Conservation (phyloP, 2,888 invertebrate species). For the Corbicula japonica region DNA sequence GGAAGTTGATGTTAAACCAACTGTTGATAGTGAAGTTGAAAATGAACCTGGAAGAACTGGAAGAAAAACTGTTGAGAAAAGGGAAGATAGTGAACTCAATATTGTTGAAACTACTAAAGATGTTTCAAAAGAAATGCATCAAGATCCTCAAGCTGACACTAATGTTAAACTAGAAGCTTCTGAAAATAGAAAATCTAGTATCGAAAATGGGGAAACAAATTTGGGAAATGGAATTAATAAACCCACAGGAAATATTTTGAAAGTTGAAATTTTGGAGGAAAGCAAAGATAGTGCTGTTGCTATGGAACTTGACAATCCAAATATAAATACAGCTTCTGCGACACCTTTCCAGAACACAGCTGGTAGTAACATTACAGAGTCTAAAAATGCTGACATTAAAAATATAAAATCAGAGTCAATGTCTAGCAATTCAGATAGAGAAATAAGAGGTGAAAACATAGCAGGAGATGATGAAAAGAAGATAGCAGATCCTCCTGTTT, state of each 20-base stretch:
- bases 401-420: neutral
- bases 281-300: neutral
- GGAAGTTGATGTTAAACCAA: no score
- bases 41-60: no score
- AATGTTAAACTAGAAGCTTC: constrained; percentile 7
- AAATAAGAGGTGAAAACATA: constrained; percentile 2
- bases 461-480: constrained; percentile 10
- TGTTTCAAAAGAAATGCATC: neutral
- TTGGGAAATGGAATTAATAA: neutral
- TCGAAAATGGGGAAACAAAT: constrained; percentile 21
- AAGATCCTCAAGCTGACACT: neutral
- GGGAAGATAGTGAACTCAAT: no score
- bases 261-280: neutral
- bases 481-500: neutral
- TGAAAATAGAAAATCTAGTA: constrained; percentile 9
- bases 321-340: neutral
- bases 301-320: neutral
- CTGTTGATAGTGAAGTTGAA: no score
- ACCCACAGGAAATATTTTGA: neutral
- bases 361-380: no score
- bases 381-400: constrained; percentile 12
- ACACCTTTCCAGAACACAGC: no score
- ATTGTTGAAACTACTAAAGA: no score
- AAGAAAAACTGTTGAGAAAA: no score
- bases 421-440: no score